Percentiles rank a stretch among this genome's conserved stretches.
phyloP scores from a whole-genome alignment of 2,797 vertebrate species.

The Sebastolobus alascanus region DNA sequence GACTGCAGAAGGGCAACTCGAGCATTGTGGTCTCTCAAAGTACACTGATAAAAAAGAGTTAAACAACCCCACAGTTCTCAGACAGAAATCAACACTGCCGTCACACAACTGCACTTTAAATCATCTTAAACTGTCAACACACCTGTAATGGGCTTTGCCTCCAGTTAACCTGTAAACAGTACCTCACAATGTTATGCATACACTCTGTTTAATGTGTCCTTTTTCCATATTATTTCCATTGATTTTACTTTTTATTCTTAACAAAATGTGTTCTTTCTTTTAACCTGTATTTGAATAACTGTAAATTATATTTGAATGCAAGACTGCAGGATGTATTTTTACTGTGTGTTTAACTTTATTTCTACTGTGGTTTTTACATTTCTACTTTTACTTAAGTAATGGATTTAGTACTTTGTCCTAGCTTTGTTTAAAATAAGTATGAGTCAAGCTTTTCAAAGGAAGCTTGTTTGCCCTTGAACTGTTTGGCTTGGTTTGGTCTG shows the following conservation, averaged over 20 bases:
- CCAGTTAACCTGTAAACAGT: neutral
- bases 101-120: neutral
- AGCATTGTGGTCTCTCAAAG: neutral
- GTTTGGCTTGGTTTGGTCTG: slow-evolving; percentile 63
- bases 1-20: neutral
- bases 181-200: neutral
- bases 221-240: neutral
- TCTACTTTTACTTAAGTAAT: slow-evolving; percentile 14
- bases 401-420: slow-evolving; percentile 24
- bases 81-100: neutral
- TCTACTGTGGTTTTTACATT: slow-evolving; percentile 4
- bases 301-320: neutral
- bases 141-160: neutral
- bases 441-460: slow-evolving; percentile 44
- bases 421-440: slow-evolving; percentile 54
- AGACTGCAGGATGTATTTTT: neutral
- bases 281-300: neutral
- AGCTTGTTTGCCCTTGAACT: slow-evolving; percentile 50
- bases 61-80: neutral
- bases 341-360: neutral
- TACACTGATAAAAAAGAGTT: neutral
- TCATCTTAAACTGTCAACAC: neutral
- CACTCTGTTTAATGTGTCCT: neutral
- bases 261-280: neutral
- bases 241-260: slow-evolving; percentile 2